A percentile compares a stretch with the other conserved stretches of the same genome.
Conservation (phyloP, 1,140 invertebrate species). For the Sitodiplosis mosellana region DNA sequence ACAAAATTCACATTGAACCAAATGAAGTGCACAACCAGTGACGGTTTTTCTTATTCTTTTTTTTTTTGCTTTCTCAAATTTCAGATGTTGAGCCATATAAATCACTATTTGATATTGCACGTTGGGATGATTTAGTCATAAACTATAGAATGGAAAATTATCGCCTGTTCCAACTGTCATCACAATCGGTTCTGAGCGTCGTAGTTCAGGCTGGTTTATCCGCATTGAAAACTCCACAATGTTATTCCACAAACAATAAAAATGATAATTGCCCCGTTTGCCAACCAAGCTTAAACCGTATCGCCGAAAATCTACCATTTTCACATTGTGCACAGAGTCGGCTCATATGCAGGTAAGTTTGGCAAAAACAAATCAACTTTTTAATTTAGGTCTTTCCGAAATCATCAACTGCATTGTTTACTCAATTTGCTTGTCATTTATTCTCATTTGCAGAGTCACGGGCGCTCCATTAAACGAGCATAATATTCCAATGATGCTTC, state of each 20-base stretch:
- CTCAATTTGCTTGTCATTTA: not conserved
- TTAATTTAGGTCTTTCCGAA: not conserved
- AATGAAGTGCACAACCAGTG: not conserved
- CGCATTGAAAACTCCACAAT: slow-evolving; percentile 85
- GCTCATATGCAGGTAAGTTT: slow-evolving; percentile 38
- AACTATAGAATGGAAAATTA: slow-evolving; percentile 91
- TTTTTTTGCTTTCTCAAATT: slow-evolving; percentile 3
- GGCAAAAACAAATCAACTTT: not conserved
- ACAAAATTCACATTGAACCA: slow-evolving; percentile 4
- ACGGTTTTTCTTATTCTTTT: too few relatives aligned
- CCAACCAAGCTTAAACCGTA: slow-evolving; percentile 64
- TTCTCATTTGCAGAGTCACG: slow-evolving; percentile 53
- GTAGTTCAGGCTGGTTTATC: slow-evolving; percentile 83
- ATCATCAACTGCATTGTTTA: not conserved
- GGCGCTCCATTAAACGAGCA: slow-evolving; percentile 90
- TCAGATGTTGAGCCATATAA: slow-evolving; percentile 36
- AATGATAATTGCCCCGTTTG: slow-evolving; percentile 91
- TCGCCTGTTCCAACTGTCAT: slow-evolving; percentile 79
- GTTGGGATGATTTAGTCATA: slow-evolving; percentile 69
- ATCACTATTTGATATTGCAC: slow-evolving; percentile 29
- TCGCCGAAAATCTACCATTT: slow-evolving; percentile 75
- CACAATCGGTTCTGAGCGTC: slow-evolving; percentile 80
- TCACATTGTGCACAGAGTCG: slow-evolving; percentile 92
- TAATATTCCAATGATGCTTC: slow-evolving; percentile 95
- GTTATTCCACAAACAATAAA: slow-evolving; percentile 39